Evolutionary conservation across 2,888 invertebrate genomes (phyloP).

Genomic region (Andrena hattorfiana): DNA sequence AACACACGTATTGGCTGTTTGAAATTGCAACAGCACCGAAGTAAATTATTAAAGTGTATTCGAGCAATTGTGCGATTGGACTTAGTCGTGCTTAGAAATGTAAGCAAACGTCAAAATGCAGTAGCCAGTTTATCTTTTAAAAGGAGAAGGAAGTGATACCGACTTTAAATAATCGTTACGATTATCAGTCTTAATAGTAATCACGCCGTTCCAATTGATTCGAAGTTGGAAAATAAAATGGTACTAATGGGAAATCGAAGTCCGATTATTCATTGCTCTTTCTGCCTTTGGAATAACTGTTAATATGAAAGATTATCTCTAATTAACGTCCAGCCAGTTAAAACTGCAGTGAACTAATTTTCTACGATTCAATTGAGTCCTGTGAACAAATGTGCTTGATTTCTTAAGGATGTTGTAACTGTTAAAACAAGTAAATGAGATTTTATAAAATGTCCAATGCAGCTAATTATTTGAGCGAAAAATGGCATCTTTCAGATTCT

Average conservation of each 20-base stretch:
- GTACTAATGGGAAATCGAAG: too few relatives aligned
- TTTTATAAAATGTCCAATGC: not conserved
- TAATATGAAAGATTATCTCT: too few relatives aligned
- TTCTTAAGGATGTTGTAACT: too few relatives aligned
- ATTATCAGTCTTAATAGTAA: not conserved
- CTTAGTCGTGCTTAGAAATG: not conserved
- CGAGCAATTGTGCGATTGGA: conserved; percentile 4
- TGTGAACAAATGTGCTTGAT: too few relatives aligned
- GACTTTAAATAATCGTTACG: not conserved
- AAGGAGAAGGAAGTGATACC: not conserved
- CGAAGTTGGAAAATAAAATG: too few relatives aligned
- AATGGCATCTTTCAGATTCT: not conserved
- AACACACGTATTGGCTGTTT: not conserved
- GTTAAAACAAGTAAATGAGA: not conserved
- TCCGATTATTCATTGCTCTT: too few relatives aligned
- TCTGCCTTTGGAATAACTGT: too few relatives aligned
- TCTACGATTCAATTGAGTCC: too few relatives aligned
- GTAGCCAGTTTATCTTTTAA: not conserved
- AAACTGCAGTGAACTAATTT: too few relatives aligned
- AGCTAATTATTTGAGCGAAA: not conserved
- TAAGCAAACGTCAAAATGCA: not conserved
- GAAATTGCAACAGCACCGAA: not conserved
- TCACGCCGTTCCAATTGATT: too few relatives aligned
- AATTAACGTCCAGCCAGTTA: too few relatives aligned
- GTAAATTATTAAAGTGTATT: conserved; percentile 1